A percentile compares a stretch with the other conserved stretches of the same genome.
Conservation (phyloP, 2,113 vertebrate species). For the Gallinago media region DNA sequence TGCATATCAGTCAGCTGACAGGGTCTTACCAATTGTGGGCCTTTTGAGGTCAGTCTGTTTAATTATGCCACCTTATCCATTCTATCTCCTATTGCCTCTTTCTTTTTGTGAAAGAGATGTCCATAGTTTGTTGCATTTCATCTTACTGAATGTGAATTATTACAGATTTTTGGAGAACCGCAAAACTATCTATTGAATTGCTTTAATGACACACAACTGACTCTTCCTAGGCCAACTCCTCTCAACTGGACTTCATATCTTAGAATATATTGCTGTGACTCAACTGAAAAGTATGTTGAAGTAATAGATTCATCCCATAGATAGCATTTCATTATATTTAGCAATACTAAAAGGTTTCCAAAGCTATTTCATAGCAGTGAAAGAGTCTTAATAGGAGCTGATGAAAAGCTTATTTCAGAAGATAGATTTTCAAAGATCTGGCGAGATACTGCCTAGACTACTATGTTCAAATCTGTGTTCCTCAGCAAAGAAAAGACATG, state of each 20-base stretch:
- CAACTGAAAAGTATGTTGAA: not conserved
- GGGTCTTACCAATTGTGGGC: accelerated
- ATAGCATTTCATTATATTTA: not conserved
- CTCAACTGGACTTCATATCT: not conserved
- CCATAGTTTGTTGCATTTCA: not conserved
- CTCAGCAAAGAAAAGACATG: not conserved
- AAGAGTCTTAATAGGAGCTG: not conserved
- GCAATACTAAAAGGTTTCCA: not conserved
- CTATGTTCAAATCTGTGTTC: not conserved
- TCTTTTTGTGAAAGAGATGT: not conserved
- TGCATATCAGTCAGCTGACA: not conserved
- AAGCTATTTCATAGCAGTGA: not conserved
- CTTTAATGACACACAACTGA: not conserved
- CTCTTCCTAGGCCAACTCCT: not conserved
- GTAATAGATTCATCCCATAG: not conserved
- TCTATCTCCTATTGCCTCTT: not conserved
- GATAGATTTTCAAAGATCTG: not conserved
- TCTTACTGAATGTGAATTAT: not conserved
- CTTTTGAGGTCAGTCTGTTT: not conserved
- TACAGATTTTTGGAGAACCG: not conserved
- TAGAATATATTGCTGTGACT: not conserved
- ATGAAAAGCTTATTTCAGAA: not conserved
- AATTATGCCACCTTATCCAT: not conserved
- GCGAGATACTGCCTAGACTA: not conserved
- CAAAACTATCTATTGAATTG: not conserved